Evolutionary conservation across 2,113 vertebrate species (phyloP), one percentile per base, ranked within the genome.

Genomic region (Thalassarche chlororhynchos): DNA sequence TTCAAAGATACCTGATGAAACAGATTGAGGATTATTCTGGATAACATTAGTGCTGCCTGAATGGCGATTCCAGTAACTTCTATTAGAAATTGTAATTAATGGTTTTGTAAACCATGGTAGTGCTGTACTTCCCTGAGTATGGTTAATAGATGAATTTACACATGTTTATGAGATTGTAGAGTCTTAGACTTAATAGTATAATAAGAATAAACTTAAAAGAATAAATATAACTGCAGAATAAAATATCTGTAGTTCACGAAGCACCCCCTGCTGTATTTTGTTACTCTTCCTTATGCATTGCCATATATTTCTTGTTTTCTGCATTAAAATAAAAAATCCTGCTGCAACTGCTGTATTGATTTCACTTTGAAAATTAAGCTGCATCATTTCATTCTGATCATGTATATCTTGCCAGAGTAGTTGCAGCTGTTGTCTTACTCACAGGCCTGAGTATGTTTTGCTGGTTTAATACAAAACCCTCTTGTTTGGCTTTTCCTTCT

Each of bases 351-450:
- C 40, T 75, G 1, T 49, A 78, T 86, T 83, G 82, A 81, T 95
- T 96, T 85, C 24, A 5, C 58, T 89, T 91, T 62, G 87, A 61
- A 94, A 89, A 82, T 69, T 13, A 87, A 96, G 89, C 80, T 79
- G 84, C 93, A 94, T 97, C 61, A 25, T 96, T 91, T 97, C 54
- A 91, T 94, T 95, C 89, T 91, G 81, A 64, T 81, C 1, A 8
- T 94, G 82, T 94, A 5, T 44, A 52, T 96, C 69, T 96, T 91
- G 44, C 81, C 26, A 49, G 89, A 95, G 93, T 44, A 89, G 84
- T 51, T 47, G 62, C 96, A 97, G 95, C 96, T 97, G 96, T 87
- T 92, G 91, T n/a, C 93, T 97, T 95, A 89, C 90, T 97, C 96
- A 88, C 40, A 96, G 81, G 93, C 93, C 75, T 61, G 90, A 84